Conservation (phyloP, 2,888 invertebrate species). For the Nomada goodeniana region DNA sequence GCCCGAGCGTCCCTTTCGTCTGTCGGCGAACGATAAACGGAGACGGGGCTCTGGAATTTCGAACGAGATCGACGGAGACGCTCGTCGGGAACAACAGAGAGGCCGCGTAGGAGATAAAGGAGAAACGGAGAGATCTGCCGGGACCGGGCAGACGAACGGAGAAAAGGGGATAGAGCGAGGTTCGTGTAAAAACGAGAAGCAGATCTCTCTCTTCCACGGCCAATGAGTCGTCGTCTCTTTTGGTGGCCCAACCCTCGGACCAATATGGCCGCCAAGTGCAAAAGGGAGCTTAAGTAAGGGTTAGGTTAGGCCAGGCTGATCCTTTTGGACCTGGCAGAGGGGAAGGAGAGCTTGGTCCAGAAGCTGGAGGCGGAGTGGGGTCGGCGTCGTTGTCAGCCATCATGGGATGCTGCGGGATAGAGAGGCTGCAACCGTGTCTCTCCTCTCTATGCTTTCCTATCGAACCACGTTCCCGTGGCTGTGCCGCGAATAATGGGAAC, state of each 20-base stretch:
- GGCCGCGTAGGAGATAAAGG: no score
- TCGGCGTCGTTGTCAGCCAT: constrained; percentile 80
- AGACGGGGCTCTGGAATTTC: constrained; percentile 53
- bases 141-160: not conserved
- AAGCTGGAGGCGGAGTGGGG: constrained; percentile 44
- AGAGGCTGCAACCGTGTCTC: constrained; percentile 61
- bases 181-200: not conserved
- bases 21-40: constrained; percentile 25
- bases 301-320: constrained; percentile 74
- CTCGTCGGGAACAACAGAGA: not conserved
- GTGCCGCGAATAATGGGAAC: constrained; percentile 67
- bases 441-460: constrained; percentile 39
- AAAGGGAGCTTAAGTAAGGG: constrained; percentile 78
- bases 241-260: constrained; percentile 82
- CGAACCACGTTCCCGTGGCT: constrained; percentile 18
- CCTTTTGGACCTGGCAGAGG: constrained; percentile 73
- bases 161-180: not conserved
- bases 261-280: constrained; percentile 82
- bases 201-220: constrained; percentile 62
- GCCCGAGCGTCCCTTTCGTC: constrained; percentile 19
- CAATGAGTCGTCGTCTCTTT: constrained; percentile 82
- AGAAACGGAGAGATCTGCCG: not conserved
- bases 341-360: constrained; percentile 54
- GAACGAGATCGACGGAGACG: constrained; percentile 46
- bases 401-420: constrained; percentile 80